Percentiles rank a stretch among this genome's conserved stretches.
phyloP scores from a whole-genome alignment of 2,113 vertebrate genomes.

The Neomonachus schauinslandi region DNA sequence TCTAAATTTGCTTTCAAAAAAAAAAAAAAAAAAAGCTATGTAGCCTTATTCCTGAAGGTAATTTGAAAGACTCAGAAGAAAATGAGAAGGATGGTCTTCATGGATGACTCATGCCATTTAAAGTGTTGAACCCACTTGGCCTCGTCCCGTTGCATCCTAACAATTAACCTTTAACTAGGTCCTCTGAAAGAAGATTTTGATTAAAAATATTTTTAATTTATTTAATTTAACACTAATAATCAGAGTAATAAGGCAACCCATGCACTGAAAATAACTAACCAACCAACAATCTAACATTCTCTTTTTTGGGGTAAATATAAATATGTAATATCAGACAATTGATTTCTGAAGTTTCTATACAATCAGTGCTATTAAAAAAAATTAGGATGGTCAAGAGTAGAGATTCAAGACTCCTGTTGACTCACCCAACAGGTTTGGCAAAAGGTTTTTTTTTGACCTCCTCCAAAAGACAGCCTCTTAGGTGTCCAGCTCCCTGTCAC shows the following conservation, averaged over 20 bases:
- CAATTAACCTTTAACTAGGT: neutral
- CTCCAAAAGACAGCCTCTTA: neutral
- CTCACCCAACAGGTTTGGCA: constrained; percentile 34
- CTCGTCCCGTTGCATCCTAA: neutral
- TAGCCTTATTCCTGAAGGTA: neutral
- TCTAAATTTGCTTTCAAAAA: constrained; percentile 8
- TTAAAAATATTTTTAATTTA: constrained; percentile 29
- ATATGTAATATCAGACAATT: neutral
- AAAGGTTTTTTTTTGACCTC: constrained; percentile 41
- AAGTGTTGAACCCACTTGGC: neutral
- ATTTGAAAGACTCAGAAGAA: constrained; percentile 23
- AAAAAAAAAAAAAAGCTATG: neutral
- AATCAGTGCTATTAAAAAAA: neutral
- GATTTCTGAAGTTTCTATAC: neutral
- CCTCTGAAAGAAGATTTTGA: neutral
- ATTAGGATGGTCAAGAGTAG: neutral
- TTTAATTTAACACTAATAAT: neutral
- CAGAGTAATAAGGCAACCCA: neutral
- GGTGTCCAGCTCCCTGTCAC: neutral
- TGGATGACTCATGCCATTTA: neutral
- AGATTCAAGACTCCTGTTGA: neutral
- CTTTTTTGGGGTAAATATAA: neutral
- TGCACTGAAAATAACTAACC: neutral
- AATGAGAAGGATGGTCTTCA: constrained; percentile 16
- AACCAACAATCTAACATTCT: neutral